phyloP scores from a whole-genome alignment of 2,113 vertebrate genomes.

The Mustela nigripes region DNA sequence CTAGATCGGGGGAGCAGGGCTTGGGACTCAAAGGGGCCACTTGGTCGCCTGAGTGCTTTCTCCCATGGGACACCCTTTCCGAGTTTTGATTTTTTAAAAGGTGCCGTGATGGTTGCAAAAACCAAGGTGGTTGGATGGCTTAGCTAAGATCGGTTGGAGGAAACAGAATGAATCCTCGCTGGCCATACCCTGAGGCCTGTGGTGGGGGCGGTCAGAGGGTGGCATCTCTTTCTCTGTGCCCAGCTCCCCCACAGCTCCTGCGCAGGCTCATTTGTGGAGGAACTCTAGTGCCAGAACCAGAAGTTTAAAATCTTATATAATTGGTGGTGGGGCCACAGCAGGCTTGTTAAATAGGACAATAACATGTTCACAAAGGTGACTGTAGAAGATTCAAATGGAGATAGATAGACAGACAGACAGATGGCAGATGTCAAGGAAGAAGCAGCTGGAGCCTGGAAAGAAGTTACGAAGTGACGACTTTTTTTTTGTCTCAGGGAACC shows the following conservation, averaged over 20 bases:
- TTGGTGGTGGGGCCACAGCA: neutral
- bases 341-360: neutral
- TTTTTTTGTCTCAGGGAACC: neutral
- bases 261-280: no score
- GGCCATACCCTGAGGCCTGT: neutral
- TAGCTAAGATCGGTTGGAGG: neutral
- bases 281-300: neutral
- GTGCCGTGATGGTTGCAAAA: neutral
- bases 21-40: neutral
- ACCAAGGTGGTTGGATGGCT: neutral
- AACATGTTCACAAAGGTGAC: neutral
- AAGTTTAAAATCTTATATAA: neutral
- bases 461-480: neutral
- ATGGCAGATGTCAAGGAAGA: neutral
- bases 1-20: accelerated
- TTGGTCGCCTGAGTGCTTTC: neutral
- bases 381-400: neutral
- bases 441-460: neutral
- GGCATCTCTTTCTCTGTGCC: neutral
- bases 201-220: accelerated
- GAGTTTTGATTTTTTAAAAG: neutral
- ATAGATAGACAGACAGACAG: neutral
- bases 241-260: accelerated
- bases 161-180: neutral
- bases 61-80: neutral